Conservation (phyloP, 2,797 vertebrate species). For the Decapterus maruadsi region DNA sequence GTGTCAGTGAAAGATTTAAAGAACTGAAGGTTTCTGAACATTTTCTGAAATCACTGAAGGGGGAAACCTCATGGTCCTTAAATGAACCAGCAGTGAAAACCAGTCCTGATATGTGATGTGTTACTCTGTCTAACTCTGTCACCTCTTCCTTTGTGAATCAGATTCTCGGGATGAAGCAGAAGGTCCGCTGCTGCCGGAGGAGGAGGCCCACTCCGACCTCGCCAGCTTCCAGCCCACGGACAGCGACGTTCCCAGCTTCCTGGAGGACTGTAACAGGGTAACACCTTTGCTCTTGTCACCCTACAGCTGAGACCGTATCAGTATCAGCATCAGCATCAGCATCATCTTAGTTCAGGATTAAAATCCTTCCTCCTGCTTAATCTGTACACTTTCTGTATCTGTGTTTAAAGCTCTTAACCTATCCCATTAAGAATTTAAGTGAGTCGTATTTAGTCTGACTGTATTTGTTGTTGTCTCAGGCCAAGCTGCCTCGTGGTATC, state of each 20-base stretch:
- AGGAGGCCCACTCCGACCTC: constrained; percentile 94
- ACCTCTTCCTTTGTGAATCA: constrained; percentile 28
- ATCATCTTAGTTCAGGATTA: too few relatives aligned
- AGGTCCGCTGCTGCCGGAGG: constrained; percentile 93
- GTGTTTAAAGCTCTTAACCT: too few relatives aligned
- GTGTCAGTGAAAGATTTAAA: too few relatives aligned
- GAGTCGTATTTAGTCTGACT: not conserved
- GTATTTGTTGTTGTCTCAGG: constrained; percentile 78
- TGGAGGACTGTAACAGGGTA: constrained; percentile 98
- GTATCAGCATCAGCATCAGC: too few relatives aligned
- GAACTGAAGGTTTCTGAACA: too few relatives aligned
- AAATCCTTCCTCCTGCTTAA: not conserved
- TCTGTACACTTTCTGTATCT: too few relatives aligned
- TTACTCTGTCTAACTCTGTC: not conserved
- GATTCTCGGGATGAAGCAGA: constrained; percentile 91
- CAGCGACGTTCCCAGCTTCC: constrained; percentile 97
- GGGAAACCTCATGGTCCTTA: too few relatives aligned
- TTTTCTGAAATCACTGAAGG: too few relatives aligned
- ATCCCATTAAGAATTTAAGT: not conserved
- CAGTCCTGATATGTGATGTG: too few relatives aligned
- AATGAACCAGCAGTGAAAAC: not conserved
- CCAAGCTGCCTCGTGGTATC: constrained; percentile 97
- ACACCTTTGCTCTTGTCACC: not conserved
- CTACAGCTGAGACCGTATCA: too few relatives aligned
- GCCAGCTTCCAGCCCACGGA: constrained; percentile 98